Evolutionary conservation across 1,140 invertebrate genomes (phyloP).

Genomic region (Zaprionus davidi): DNA sequence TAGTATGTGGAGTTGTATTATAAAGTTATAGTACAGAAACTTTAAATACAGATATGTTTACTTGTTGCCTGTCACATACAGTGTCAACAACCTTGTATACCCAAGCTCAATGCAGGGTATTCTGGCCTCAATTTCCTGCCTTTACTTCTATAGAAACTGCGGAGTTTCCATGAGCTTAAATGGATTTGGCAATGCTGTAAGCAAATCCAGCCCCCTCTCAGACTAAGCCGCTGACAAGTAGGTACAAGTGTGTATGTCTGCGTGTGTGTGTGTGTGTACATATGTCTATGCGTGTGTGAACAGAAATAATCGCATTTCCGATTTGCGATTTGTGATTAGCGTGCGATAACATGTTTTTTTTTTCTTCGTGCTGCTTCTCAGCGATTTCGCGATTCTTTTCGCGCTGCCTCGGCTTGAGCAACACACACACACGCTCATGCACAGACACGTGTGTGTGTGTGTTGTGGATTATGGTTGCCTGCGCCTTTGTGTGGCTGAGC

Average conservation of each 20-base stretch:
- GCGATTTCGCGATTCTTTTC: conserved; percentile 17
- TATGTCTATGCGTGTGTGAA: conserved; percentile 41
- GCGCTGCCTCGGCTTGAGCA: neutral
- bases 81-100: neutral
- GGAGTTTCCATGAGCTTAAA: neutral
- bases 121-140: neutral
- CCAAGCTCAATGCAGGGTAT: neutral
- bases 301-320: conserved; percentile 78
- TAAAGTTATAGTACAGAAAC: too few relatives aligned
- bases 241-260: conserved; percentile 3
- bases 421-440: neutral
- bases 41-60: too few relatives aligned
- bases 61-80: too few relatives aligned
- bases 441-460: conserved; percentile 12
- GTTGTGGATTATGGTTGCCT: conserved; percentile 23
- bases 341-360: conserved; percentile 67
- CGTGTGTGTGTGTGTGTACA: conserved; percentile 6
- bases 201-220: neutral
- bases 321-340: conserved; percentile 78
- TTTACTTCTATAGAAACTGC: neutral
- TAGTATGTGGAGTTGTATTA: too few relatives aligned
- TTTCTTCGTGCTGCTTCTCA: conserved; percentile 36
- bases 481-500: conserved; percentile 46
- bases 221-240: conserved; percentile 28
- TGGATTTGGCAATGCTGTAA: neutral